Conservation (phyloP, 2,888 invertebrate species). For the Piscicola geometra region DNA sequence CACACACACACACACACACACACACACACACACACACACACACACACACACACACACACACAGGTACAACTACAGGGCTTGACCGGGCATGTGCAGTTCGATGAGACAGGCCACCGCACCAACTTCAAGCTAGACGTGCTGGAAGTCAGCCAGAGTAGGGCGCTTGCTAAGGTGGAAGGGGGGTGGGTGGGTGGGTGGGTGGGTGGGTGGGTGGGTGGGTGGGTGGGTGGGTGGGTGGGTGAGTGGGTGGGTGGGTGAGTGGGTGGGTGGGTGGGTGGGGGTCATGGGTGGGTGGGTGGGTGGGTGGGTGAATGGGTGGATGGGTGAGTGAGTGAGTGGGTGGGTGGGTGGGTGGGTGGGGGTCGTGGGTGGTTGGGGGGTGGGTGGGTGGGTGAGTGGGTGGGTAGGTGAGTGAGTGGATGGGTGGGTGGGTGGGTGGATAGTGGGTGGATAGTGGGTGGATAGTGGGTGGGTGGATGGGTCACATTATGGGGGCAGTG, state of each 20-base stretch:
- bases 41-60: conserved; percentile 41
- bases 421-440: too few relatives aligned
- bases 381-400: too few relatives aligned
- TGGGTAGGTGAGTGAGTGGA: too few relatives aligned
- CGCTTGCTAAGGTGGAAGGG: conserved; percentile 41
- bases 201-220: not conserved
- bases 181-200: not conserved
- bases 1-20: conserved; percentile 50
- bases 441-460: too few relatives aligned
- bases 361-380: too few relatives aligned
- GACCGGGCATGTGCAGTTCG: conserved; percentile 51
- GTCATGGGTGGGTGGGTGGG: too few relatives aligned
- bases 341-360: too few relatives aligned
- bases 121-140: conserved; percentile 48
- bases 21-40: conserved; percentile 44
- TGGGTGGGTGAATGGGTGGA: too few relatives aligned
- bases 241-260: not conserved
- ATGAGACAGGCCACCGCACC: conserved; percentile 47
- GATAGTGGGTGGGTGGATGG: too few relatives aligned
- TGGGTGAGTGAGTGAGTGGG: too few relatives aligned
- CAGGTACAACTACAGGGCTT: conserved; percentile 49
- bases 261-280: too few relatives aligned
- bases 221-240: not conserved
- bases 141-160: conserved; percentile 46
- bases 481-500: too few relatives aligned